Evolutionary conservation across 2,888 invertebrate species (phyloP), one percentile per base, ranked within the genome.

Genomic region (Alloscopus bannaensis): DNA sequence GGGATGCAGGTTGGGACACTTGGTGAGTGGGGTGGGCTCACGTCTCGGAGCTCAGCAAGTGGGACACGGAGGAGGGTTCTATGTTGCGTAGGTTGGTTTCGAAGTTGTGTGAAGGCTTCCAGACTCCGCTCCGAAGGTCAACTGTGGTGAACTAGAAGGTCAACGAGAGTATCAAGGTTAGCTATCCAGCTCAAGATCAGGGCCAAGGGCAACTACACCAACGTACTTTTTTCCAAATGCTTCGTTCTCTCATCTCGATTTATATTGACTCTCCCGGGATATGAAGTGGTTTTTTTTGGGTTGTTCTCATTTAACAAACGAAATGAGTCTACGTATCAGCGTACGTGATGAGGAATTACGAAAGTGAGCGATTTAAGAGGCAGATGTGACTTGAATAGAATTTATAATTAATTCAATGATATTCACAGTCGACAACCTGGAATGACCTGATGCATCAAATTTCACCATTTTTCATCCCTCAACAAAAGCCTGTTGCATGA

Each of bases 21-120:
- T 40, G 16, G 26, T n/a, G 16, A 50, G 55, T n/a, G 29, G 69
- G 69, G 69, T 69, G 69, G 26, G 40, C 57, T 24, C 22, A 42
- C 20, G 13, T n/a, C 22, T 8, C 11, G 28, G 11, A 55, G 22
- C 55, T 55, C 55, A 55, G 16, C 47, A 69, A 69, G 55, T 69
- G 69, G 69, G 69, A 55, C 69, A 57, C 20, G n/a, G 11, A 69
- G 69, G 69, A 69, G 69, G 69, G 69, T 69, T 69, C 57, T 69
- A 11, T 29, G n/a, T 11, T 69, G 69, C 57, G 69, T 69, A 55
- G 69, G 69, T 6, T 57, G 69, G 40, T n/a, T n/a, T n/a, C n/a
- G n/a, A n/a, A n/a, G n/a, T n/a, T n/a, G 18, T 31, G 16, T 47
- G 69, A 69, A 69, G 69, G 69, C 69, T 50, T 69, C 69, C 29